Conservation (phyloP, 1,140 invertebrate genomes). For the Trichogramma pretiosum region DNA sequence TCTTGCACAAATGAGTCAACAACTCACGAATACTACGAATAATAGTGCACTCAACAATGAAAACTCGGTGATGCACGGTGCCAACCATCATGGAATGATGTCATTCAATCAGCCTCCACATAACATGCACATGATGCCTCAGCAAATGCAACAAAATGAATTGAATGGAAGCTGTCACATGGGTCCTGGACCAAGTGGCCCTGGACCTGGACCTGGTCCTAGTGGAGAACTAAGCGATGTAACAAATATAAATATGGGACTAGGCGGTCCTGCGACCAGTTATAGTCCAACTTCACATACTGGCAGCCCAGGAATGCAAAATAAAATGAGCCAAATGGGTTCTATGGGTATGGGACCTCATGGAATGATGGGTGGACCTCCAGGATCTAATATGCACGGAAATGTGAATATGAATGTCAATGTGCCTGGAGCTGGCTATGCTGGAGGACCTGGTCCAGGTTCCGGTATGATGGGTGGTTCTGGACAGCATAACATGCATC, state of each 20-base stretch:
- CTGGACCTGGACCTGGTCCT: neutral
- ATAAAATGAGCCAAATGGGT: slow-evolving; percentile 38
- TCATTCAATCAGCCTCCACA: slow-evolving; percentile 35
- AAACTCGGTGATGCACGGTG: slow-evolving; percentile 41
- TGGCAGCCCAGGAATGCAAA: slow-evolving; percentile 37
- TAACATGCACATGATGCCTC: slow-evolving; percentile 48
- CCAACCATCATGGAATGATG: slow-evolving; percentile 43
- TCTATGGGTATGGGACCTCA: slow-evolving; percentile 40
- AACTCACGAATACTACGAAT: slow-evolving; percentile 68
- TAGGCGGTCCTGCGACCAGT: slow-evolving; percentile 43
- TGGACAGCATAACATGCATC: slow-evolving; percentile 27
- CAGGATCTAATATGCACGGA: slow-evolving; percentile 1
- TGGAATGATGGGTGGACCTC: slow-evolving; percentile 42
- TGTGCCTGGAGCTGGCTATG: slow-evolving; percentile 27
- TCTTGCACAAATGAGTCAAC: slow-evolving; percentile 87
- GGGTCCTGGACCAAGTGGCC: slow-evolving; percentile 33
- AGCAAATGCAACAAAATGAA: slow-evolving; percentile 30
- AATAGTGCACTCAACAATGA: slow-evolving; percentile 47
- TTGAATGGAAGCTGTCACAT: slow-evolving; percentile 44
- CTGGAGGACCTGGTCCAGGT: slow-evolving; percentile 11
- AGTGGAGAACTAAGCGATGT: slow-evolving; percentile 45
- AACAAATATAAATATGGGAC: slow-evolving; percentile 47
- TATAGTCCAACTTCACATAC: slow-evolving; percentile 42
- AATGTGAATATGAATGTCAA: slow-evolving; percentile 19
- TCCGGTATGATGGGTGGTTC: slow-evolving; percentile 33